Conservation (phyloP, 2,888 invertebrate species). For the Trachelus iudaicus region DNA sequence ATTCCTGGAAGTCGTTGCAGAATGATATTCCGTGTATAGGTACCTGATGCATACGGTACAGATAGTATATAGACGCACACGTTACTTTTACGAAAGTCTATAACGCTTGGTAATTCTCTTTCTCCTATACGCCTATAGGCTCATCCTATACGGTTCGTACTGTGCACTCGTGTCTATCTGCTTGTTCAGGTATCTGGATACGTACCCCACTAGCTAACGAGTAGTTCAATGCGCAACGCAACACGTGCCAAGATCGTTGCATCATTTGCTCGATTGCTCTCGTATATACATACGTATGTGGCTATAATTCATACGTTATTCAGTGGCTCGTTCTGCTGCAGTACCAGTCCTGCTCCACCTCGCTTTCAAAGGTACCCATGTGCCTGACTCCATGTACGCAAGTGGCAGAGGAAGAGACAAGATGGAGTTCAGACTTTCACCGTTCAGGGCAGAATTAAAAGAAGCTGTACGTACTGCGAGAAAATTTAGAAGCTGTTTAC, state of each 20-base stretch:
- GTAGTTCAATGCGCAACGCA: conserved; percentile 39
- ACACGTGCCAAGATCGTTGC: conserved; percentile 49
- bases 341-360: neutral
- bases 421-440: conserved; percentile 32
- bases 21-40: neutral
- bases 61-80: neutral
- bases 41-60: neutral
- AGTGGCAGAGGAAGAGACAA: neutral
- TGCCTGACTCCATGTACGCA: neutral
- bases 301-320: conserved; percentile 8
- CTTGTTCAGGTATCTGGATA: neutral
- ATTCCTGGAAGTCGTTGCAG: neutral
- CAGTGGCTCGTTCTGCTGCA: neutral
- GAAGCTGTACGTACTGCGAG: conserved; percentile 18
- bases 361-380: neutral
- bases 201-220: conserved; percentile 9
- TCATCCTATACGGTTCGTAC: neutral
- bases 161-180: neutral
- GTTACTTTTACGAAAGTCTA: neutral
- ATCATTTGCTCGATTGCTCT: conserved; percentile 47
- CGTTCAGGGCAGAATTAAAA: conserved; percentile 12
- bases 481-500: conserved; percentile 24
- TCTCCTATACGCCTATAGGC: neutral
- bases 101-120: neutral
- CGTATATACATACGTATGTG: conserved; percentile 22